Percentiles rank a stretch among this genome's conserved stretches.
phyloP scores from a whole-genome alignment of 2,797 vertebrate genomes.

The Pipistrellus nathusii region DNA sequence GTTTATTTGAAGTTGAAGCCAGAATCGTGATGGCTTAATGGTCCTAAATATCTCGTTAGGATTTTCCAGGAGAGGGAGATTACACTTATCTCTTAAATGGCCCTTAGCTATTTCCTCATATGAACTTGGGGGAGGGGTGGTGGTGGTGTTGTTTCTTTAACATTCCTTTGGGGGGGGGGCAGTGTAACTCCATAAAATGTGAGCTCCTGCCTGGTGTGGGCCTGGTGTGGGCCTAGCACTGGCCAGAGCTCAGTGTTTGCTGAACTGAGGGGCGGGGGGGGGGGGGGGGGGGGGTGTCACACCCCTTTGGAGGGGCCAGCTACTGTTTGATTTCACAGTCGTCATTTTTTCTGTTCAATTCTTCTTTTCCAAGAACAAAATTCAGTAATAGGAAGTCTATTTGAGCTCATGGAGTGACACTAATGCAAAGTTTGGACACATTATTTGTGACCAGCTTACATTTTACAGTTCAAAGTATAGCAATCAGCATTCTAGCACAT shows the following conservation, averaged over 20 bases:
- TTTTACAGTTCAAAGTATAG: neutral
- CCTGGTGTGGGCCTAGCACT: neutral
- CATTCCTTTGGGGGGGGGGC: neutral
- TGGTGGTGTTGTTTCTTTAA: neutral
- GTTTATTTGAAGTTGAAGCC: slow-evolving; percentile 69
- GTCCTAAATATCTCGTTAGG: slow-evolving; percentile 9
- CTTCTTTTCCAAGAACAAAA: neutral
- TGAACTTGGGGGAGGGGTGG: neutral
- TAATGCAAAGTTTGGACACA: neutral
- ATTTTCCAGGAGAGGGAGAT: slow-evolving; percentile 32
- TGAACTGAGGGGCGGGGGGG: neutral
- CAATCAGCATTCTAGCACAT: neutral
- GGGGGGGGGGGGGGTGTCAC: neutral
- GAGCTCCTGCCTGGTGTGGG: accelerated
- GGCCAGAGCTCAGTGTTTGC: neutral
- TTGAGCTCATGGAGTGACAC: neutral
- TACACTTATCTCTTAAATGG: slow-evolving; percentile 52
- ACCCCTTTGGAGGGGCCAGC: accelerated
- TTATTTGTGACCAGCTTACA: neutral
- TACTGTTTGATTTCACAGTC: neutral
- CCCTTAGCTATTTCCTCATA: neutral
- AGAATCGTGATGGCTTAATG: slow-evolving; percentile 68
- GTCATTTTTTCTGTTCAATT: neutral
- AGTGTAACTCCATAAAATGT: neutral
- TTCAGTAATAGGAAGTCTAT: neutral